Evolutionary conservation across 2,113 vertebrate genomes (phyloP).

Genomic region (Gymnogyps californianus): DNA sequence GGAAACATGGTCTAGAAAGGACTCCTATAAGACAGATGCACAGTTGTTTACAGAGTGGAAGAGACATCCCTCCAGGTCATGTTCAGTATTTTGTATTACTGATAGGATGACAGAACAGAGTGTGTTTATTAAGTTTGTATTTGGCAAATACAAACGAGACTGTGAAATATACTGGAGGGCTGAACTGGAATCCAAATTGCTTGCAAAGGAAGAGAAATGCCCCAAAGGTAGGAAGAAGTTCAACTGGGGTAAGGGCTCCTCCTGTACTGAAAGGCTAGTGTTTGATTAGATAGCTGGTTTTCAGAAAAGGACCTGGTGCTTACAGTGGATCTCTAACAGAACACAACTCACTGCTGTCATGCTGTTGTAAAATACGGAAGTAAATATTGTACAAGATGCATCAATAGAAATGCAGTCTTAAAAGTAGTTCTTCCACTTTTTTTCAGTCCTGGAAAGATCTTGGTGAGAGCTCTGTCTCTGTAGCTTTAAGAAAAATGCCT

Average conservation of each 20-base stretch:
- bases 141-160: not conserved
- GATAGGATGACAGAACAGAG: not conserved
- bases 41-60: not conserved
- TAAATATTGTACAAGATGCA: not conserved
- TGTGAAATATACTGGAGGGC: not conserved
- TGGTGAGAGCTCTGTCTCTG: not conserved
- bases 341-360: not conserved
- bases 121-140: not conserved
- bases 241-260: not conserved
- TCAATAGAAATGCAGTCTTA: not conserved
- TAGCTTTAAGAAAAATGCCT: not conserved
- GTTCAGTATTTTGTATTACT: not conserved
- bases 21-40: not conserved
- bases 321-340: not conserved
- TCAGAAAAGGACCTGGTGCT: not conserved
- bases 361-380: not conserved
- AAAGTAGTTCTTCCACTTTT: not conserved
- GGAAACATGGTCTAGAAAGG: not conserved
- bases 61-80: not conserved
- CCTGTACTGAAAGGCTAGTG: not conserved
- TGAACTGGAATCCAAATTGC: not conserved
- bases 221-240: not conserved
- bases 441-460: not conserved
- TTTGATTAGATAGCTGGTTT: not conserved
- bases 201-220: not conserved